These are phyloP conservation scores for Escarpia spicata DNA, from an alignment of 2,888 invertebrate genomes.

Conservation along the genomic window DNA sequence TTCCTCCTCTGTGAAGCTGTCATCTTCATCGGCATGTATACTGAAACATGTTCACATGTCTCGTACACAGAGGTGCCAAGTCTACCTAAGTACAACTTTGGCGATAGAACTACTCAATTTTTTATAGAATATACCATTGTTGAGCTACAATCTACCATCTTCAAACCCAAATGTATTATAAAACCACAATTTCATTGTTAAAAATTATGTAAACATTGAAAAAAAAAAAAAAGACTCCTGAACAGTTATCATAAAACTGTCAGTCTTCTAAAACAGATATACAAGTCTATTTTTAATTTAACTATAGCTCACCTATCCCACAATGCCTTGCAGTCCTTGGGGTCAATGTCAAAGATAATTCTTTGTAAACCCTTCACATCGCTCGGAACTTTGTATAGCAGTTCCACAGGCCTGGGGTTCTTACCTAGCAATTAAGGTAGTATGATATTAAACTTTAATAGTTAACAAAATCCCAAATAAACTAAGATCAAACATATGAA, in stretches of 20 bases:
- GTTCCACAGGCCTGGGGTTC: constrained; percentile 46
- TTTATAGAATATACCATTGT: too few relatives aligned
- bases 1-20: constrained; percentile 48
- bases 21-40: constrained; percentile 42
- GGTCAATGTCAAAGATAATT: constrained; percentile 50
- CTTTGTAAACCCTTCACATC: constrained; percentile 51
- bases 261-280: not conserved
- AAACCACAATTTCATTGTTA: too few relatives aligned
- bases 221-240: not conserved
- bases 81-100: not conserved
- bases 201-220: not conserved
- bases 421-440: constrained; percentile 27
- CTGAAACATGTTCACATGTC: constrained; percentile 35
- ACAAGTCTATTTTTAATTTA: not conserved
- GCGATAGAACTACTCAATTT: too few relatives aligned
- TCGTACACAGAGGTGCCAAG: not conserved
- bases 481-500: too few relatives aligned
- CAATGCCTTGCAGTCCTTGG: constrained; percentile 49
- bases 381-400: constrained; percentile 48
- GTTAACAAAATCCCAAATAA: not conserved
- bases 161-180: too few relatives aligned
- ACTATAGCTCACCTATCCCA: constrained; percentile 49
- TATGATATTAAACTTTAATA: not conserved
- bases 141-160: too few relatives aligned
- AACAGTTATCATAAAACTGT: not conserved